phyloP scores from a whole-genome alignment of 2,888 invertebrate species.

The Strigamia crassipes region DNA sequence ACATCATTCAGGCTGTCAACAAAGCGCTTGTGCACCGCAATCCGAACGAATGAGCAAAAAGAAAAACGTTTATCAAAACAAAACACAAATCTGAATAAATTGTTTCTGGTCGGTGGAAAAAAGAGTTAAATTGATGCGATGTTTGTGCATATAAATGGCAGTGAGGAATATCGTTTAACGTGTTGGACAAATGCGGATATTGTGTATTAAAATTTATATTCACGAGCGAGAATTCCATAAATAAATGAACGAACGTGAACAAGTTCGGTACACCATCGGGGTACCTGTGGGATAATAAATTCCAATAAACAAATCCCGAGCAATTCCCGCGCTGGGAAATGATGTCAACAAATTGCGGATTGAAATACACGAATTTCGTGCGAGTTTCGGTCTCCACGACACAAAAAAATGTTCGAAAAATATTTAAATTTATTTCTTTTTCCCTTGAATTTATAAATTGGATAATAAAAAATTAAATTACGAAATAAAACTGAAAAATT shows the following conservation, averaged over 20 bases:
- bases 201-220: conserved; percentile 26
- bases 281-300: conserved; percentile 18
- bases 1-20: neutral
- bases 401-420: too few species aligned
- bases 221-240: conserved; percentile 17
- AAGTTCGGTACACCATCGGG: neutral
- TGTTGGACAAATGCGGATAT: neutral
- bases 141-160: too few species aligned
- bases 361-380: neutral
- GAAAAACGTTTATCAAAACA: conserved; percentile 13
- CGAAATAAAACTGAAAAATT: neutral
- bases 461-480: neutral
- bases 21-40: neutral
- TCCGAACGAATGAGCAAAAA: neutral
- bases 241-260: neutral
- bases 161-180: neutral
- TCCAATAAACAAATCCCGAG: conserved; percentile 18
- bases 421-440: too few species aligned
- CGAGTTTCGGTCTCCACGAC: too few species aligned
- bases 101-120: neutral
- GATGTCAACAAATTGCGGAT: neutral
- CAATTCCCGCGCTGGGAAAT: conserved; percentile 10
- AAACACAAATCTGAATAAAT: conserved; percentile 3
- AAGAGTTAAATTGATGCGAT: neutral
- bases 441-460: too few species aligned